Evolutionary conservation across 2,797 vertebrate species (phyloP), one percentile per base, ranked within the genome.

Genomic region (Phoeniculus purpureus): DNA sequence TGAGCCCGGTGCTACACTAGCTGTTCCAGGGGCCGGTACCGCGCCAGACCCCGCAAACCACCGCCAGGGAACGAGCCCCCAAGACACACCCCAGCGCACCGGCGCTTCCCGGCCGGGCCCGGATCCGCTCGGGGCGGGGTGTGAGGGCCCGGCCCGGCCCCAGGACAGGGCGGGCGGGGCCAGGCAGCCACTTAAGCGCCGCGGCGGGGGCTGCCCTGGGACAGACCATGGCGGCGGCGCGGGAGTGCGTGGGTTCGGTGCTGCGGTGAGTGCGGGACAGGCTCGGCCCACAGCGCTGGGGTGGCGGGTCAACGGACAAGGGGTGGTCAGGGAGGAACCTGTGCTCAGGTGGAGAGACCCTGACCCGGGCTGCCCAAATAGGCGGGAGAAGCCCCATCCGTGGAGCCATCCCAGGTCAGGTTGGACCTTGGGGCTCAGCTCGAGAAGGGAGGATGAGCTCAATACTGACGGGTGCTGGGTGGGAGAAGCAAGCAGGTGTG

Each of bases 211-310:
- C 15, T 66, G 40, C 16, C 40, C 47, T 0, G 1, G 12, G 12
- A 9, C 0, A 0, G 58, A 76, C 4, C 9, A 97, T 97, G 97
- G 97, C 95, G 62, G 56, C 20, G 10, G 88, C 87, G 0, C 12
- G 93, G 65, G 97, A 79, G 3, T 96, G 15, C 59, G 95, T 93
- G 37, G 93, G 92, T n/a, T 91, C 91, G 64, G 51, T 97, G 77
- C 32, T 96, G 92, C 96, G 97, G 97, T 96, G 70, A 97, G 97
- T 95, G 50, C 6, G 26, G 67, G 66, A 43, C 43, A 43, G 43
- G 43, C 43, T 13, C 43, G 43, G 43, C 43, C 43, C 43, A 37
- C 37, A 37, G 37, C 37, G 37, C 37, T 37, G 37, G 37, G 37
- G 37, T 37, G 37, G 37, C 37, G 37, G 37, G 37, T 37, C 9